Percentiles rank a stretch among this genome's conserved stretches.
Conservation (phyloP, 2,113 vertebrate genomes). For the Tinamus guttatus region DNA sequence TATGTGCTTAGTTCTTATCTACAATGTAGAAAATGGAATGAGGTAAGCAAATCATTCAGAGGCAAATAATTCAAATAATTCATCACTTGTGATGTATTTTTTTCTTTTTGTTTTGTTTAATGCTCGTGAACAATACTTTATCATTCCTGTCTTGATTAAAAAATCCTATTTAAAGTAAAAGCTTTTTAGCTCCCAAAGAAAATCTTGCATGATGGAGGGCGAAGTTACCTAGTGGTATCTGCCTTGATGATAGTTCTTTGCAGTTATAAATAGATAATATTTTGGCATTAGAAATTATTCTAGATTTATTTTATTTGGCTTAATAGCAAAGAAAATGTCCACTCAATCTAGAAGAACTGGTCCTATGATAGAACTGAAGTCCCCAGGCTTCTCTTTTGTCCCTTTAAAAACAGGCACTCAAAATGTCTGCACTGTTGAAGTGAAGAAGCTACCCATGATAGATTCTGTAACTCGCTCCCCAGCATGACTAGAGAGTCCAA, state of each 20-base stretch:
- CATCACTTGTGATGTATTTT: neutral
- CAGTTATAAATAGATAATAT: neutral
- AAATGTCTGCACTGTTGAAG: neutral
- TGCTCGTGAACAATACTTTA: neutral
- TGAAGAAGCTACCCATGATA: neutral
- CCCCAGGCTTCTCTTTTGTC: neutral
- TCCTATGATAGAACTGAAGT: neutral
- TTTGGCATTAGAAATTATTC: neutral
- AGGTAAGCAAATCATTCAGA: neutral
- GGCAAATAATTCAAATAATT: too few relatives aligned
- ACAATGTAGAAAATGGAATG: neutral
- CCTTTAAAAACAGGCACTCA: neutral
- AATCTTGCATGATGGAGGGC: neutral
- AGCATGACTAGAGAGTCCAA: neutral
- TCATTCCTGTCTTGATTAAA: constrained; percentile 1
- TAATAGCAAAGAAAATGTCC: neutral
- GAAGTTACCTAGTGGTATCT: neutral
- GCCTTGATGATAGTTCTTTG: neutral
- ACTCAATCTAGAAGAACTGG: neutral
- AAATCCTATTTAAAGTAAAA: neutral
- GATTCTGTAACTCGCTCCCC: neutral
- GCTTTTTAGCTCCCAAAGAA: neutral
- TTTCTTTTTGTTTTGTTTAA: neutral
- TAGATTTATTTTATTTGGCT: neutral
- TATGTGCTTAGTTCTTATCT: constrained; percentile 7